Evolutionary conservation across 2,888 invertebrate genomes (phyloP).

Genomic region (Aromia moschata): DNA sequence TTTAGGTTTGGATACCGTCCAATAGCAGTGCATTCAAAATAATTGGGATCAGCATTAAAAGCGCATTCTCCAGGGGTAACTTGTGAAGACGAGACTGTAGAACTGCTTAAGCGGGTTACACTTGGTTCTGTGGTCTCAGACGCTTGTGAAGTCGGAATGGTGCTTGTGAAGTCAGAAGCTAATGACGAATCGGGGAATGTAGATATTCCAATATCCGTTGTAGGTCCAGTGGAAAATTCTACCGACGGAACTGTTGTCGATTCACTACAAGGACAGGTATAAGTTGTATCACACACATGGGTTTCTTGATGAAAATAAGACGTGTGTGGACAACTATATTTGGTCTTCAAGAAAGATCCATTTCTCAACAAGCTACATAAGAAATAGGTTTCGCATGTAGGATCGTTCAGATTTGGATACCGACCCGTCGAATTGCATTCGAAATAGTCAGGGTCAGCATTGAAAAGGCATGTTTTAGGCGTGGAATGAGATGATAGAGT

Average conservation of each 20-base stretch:
- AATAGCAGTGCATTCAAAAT: slow-evolving; percentile 27
- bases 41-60: slow-evolving; percentile 22
- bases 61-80: slow-evolving; percentile 1
- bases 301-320: slow-evolving; percentile 39
- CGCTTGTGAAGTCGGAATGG: neutral
- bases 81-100: neutral
- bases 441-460: slow-evolving; percentile 24
- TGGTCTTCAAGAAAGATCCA: slow-evolving; percentile 53
- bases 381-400: slow-evolving; percentile 46
- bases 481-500: neutral
- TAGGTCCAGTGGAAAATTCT: neutral
- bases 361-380: slow-evolving; percentile 41
- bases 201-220: neutral
- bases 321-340: slow-evolving; percentile 38
- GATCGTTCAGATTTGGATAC: slow-evolving; percentile 60
- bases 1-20: slow-evolving; percentile 31
- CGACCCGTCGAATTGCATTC: slow-evolving; percentile 59
- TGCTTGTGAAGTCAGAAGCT: neutral
- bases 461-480: neutral
- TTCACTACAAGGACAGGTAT: slow-evolving; percentile 38
- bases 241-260: slow-evolving; percentile 7
- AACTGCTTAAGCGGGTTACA: neutral
- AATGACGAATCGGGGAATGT: neutral
- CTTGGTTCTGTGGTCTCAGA: neutral
- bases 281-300: slow-evolving; percentile 32